Evolutionary conservation across 2,797 vertebrate species (phyloP), one percentile per base, ranked within the genome.

Genomic region (Trachops cirrhosus): DNA sequence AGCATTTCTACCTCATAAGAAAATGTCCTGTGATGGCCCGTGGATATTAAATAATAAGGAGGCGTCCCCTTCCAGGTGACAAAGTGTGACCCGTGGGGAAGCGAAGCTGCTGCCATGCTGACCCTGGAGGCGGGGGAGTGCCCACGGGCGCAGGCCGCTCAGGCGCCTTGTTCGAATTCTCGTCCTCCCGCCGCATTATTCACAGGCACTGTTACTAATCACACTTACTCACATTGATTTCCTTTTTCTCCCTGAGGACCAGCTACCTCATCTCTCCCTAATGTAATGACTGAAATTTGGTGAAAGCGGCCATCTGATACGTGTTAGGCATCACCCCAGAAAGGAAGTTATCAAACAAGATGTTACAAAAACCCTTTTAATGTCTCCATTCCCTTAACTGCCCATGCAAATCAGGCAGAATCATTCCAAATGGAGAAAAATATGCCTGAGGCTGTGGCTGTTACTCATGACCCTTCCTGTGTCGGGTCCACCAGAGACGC

Each of bases 281-380:
- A 98, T 97, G 95, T 97, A 98, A 98, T 96, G 97, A 97, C 97
- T 97, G 85, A 98, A 98, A 98, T 97, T 95, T 96, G 93, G 97
- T 73, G 0, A 89, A 97, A 95, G 91, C 89, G 52, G 3, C 91
- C 97, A 86, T 97, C 93, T 96, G 97, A 97, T 95, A 67, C 54
- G 92, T 70, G 82, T 83, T 97, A 91, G 95, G 97, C 97, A 94
- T 87, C 97, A 97, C 46, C 86, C 92, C 97, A 96, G 97, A 97
- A 98, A 98, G 93, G 96, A 97, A 98, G 96, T 97, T 82, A 97
- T 98, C 96, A 97, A 98, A 97, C 26, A 75, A 37, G 71, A 64
- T 52, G 77, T 70, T 74, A 50, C 90, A 87, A 62, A 37, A 64
- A 37, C 9, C 9, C 71, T 73, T 54, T 97, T 93, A 89, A 94